These are phyloP conservation scores for Eriocheir sinensis DNA, from an alignment of 1,140 invertebrate genomes.

Conservation along the genomic window DNA sequence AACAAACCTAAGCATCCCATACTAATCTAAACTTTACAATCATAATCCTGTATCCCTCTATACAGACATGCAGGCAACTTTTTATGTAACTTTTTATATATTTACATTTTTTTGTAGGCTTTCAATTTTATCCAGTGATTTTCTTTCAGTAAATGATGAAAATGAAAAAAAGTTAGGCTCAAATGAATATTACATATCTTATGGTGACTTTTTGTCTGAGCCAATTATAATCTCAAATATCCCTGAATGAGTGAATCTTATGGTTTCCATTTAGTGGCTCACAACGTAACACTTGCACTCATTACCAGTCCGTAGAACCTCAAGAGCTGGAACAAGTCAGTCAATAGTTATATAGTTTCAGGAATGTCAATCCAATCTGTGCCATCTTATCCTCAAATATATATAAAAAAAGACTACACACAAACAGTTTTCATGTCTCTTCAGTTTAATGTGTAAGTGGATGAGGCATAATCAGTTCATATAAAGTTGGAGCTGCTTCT, in stretches of 20 bases:
- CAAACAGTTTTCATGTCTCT: neutral
- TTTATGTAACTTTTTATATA: constrained; percentile 59
- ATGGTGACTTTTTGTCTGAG: no score
- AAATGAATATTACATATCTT: neutral
- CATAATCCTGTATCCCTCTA: constrained; percentile 57
- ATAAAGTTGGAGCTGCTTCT: constrained; percentile 32
- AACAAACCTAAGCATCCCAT: constrained; percentile 69
- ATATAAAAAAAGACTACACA: constrained; percentile 37
- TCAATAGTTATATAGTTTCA: constrained; percentile 52
- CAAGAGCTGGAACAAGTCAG: neutral
- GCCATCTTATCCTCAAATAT: constrained; percentile 49
- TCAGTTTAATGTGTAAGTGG: constrained; percentile 43
- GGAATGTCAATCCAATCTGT: constrained; percentile 65
- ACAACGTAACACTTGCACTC: neutral
- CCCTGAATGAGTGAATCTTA: neutral
- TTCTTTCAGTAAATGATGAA: neutral
- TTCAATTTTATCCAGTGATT: constrained; percentile 32
- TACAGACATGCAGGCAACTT: constrained; percentile 63
- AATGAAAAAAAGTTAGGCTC: neutral
- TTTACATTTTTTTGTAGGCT: constrained; percentile 65
- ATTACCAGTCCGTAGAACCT: constrained; percentile 44
- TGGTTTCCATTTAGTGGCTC: neutral
- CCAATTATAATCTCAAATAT: neutral
- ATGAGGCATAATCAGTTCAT: constrained; percentile 56
- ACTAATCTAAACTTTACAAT: constrained; percentile 69